Base-by-base conservation (phyloP, 2,113 vertebrate genomes). In the Myrmophylax atrothorax region DNA sequence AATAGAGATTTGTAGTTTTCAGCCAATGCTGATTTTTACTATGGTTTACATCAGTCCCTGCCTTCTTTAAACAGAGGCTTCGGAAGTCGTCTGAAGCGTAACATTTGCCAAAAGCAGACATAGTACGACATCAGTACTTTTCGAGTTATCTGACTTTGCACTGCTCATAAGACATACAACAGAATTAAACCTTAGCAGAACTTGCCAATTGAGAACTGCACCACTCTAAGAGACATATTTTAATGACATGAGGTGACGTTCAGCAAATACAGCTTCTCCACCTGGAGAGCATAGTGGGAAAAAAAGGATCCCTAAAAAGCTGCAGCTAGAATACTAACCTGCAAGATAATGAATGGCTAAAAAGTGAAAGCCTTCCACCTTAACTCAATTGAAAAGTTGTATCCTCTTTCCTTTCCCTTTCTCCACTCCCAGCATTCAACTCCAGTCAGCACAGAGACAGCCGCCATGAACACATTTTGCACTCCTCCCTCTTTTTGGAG, bases 401-500 rank as follows among this genome's bases (percentile, higher is more conserved):
- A 19, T 70, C 11, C 37, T 87, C n/a, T 23, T 59, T 90, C 49
- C 40, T 31, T 47, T 66, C 14, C 23, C 33, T 12, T 56, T 67
- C 18, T 14, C 6, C 37, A 42, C 14, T 17, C 33, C 35, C 26
- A 84, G 8, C 6, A 35, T 31, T 53, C 56, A 59, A 6, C 24
- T 60, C 26, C 31, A 37, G 19, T 4, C 28, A 69, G n/a, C 18
- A 79, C 16, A 79, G 26, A 60, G 7, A 17, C 7, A 75, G 53
- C 2, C 12, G 10, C 3, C 22, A 37, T 0, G 0, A 11, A 44
- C 3, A 50, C 12, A 28, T 63, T 64, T 56, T 55, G 29, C 7
- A 67, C 14, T 46, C 5, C 6, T 14, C 22, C 10, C 40, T 1
- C 6, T n/a, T 66, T 72, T 17, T 7, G 17, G 25, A 5, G 10